Conservation (phyloP, 2,113 vertebrate species). For the Vidua macroura region DNA sequence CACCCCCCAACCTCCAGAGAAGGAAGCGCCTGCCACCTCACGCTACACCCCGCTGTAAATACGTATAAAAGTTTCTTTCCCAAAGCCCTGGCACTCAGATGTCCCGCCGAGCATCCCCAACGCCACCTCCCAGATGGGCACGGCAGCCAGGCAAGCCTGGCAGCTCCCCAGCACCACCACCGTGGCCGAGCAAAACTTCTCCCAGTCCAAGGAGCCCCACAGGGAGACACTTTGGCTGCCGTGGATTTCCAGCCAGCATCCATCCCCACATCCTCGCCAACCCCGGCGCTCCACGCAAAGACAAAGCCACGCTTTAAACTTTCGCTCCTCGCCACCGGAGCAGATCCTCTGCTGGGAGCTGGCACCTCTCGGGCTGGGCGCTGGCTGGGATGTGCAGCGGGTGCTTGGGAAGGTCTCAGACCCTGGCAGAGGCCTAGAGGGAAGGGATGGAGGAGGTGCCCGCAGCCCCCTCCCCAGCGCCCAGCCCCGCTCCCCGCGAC, state of each 20-base stretch:
- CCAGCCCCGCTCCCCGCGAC: background rate
- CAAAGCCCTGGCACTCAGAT: accelerated
- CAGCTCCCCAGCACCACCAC: background rate
- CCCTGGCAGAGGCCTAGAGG: slow-evolving; percentile 48
- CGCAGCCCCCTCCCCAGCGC: background rate
- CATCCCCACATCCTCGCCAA: background rate
- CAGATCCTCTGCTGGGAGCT: background rate
- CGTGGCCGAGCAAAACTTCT: background rate
- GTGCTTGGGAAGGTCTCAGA: slow-evolving; percentile 3
- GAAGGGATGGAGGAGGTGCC: background rate
- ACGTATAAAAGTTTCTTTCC: background rate
- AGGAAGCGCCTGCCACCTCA: background rate
- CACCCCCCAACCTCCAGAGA: background rate
- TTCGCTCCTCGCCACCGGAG: slow-evolving; percentile 36
- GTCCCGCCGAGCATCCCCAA: background rate
- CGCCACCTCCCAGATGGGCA: background rate
- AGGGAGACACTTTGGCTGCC: background rate
- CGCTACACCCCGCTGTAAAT: accelerated
- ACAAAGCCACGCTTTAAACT: slow-evolving; percentile 54
- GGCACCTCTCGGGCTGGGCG: slow-evolving; percentile 18
- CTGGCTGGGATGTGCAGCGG: background rate
- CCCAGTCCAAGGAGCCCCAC: background rate
- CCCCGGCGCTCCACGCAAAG: background rate
- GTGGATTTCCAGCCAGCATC: background rate
- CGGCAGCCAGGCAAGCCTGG: background rate